Base-by-base conservation (phyloP, 2,113 vertebrate genomes). In the Dicerorhinus sumatrensis region DNA sequence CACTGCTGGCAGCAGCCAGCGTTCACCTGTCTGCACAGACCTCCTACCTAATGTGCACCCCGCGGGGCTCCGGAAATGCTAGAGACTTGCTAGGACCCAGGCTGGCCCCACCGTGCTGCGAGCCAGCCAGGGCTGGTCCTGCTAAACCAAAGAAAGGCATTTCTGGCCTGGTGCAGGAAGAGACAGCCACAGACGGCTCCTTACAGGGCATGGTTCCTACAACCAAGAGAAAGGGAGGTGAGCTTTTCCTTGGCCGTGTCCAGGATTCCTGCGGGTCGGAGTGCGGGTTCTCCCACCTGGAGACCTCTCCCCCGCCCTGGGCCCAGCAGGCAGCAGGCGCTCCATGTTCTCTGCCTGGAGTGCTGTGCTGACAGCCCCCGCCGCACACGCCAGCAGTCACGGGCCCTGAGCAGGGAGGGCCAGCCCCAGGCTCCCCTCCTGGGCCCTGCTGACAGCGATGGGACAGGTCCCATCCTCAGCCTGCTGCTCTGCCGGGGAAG, bases 121-220 rank as follows among this genome's bases (percentile, higher is more conserved):
- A 67, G 83, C 58, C 94, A 65, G 51, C 67, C 85, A n/a, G 73
- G 72, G 39, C 93, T 80, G 82, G 70, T 82, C 91, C 83, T 11
- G 62, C 42, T 95, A 90, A 96, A 0, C 63, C 95, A 92, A 86
- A 94, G 95, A 98, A 94, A 95, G 94, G 67, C 80, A 95, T 42
- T 20, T 93, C 97, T 75, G 79, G 83, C 77, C 36, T 1, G 51
- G 56, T 46, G 88, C 56, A 79, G 91, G 93, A 67, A 70, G 65
- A 83, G 62, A 36, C 5, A 84, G 98, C 97, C 94, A 4, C 76
- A 88, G 62, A 96, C 58, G 58, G 97, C 95, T 92, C 92, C 98
- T 98, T 98, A 98, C 95, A 98, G 89, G 92, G 96, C 42, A 5
- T 94, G 96, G 97, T 72, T 98, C 98, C 99, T 99, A 98, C 98